These are phyloP conservation scores for Pristionchus fissidentatus DNA, from an alignment of 2,888 invertebrate genomes.

Conservation along the genomic window DNA sequence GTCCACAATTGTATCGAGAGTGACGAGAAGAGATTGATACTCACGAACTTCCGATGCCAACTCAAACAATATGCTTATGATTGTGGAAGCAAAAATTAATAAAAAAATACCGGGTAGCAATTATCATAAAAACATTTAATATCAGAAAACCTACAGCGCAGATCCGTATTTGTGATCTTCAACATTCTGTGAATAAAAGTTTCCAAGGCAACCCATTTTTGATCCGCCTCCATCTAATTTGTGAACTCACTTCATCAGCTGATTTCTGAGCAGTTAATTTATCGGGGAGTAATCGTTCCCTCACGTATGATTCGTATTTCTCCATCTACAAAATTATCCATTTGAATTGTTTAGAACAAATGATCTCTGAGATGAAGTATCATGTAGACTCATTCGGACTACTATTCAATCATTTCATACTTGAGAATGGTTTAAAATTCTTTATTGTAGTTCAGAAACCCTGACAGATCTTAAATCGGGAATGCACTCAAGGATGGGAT, in stretches of 20 bases:
- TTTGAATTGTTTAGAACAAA: too few relatives aligned
- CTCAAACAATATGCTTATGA: too few relatives aligned
- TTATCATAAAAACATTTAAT: too few relatives aligned
- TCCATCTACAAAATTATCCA: conserved; percentile 22
- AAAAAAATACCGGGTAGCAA: too few relatives aligned
- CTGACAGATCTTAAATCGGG: neutral
- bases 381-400: neutral
- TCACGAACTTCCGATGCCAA: conserved; percentile 51
- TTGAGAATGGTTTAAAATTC: neutral
- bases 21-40: conserved; percentile 52
- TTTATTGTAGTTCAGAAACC: neutral
- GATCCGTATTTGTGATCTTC: too few relatives aligned
- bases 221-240: too few relatives aligned
- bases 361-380: neutral
- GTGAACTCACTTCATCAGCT: conserved; percentile 2
- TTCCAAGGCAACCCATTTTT: too few relatives aligned
- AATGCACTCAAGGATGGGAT: neutral
- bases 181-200: too few relatives aligned
- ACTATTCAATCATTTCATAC: neutral
- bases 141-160: too few relatives aligned
- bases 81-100: too few relatives aligned
- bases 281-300: conserved; percentile 27
- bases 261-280: neutral
- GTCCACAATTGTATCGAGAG: conserved; percentile 48
- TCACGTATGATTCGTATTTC: conserved; percentile 27